Conservation (phyloP, 1,140 invertebrate genomes). For the Drosophila lacertosa region DNA sequence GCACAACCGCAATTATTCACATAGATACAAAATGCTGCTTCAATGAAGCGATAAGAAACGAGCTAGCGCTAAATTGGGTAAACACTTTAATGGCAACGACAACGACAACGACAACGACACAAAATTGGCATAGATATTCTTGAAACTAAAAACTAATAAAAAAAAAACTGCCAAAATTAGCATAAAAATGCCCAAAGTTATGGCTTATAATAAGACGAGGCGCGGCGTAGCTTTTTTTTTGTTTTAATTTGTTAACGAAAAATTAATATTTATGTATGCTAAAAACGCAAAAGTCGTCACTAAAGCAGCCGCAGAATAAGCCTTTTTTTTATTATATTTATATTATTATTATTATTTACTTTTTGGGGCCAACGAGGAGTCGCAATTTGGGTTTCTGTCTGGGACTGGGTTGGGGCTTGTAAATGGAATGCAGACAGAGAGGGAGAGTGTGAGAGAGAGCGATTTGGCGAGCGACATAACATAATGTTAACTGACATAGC, state of each 20-base stretch:
- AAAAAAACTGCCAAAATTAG: conserved; percentile 42
- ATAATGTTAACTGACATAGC: conserved; percentile 4
- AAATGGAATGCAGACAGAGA: neutral
- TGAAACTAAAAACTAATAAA: conserved; percentile 8
- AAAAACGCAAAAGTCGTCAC: conserved; percentile 27
- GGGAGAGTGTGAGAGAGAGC: neutral
- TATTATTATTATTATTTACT: neutral
- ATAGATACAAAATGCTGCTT: conserved; percentile 34
- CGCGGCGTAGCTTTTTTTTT: conserved; percentile 27
- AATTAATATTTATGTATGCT: conserved; percentile 64
- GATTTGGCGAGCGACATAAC: neutral
- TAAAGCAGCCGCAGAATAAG: conserved; percentile 15
- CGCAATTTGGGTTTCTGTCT: neutral
- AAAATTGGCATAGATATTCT: conserved; percentile 62
- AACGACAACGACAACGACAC: conserved; percentile 4
- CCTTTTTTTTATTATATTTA: neutral
- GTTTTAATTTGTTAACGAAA: conserved; percentile 40
- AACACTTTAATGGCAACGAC: conserved; percentile 39
- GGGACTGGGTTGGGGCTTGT: neutral
- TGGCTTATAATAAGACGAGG: conserved; percentile 42
- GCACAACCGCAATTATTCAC: conserved; percentile 50
- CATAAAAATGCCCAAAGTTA: conserved; percentile 50
- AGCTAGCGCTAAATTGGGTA: conserved; percentile 48
- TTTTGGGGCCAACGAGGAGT: conserved; percentile 14
- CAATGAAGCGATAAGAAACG: conserved; percentile 61